Conservation (phyloP, 2,113 vertebrate species). For the Turdus rufiventris region DNA sequence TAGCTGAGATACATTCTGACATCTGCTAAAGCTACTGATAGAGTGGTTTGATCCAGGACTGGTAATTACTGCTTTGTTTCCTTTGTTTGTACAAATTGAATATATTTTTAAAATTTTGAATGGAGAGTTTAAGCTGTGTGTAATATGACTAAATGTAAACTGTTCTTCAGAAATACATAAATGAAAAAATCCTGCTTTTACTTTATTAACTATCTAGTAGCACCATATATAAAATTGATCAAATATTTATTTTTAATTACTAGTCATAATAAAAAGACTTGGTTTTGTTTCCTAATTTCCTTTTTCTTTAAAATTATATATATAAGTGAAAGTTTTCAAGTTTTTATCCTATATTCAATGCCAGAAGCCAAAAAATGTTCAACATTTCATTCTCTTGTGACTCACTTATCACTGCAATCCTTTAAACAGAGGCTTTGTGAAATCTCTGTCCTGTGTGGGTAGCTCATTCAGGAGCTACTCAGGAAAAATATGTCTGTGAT, state of each 20-base stretch:
- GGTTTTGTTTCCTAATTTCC: neutral
- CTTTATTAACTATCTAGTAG: neutral
- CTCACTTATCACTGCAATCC: neutral
- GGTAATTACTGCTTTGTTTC: neutral
- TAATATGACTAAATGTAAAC: neutral
- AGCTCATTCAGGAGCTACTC: conserved; percentile 24
- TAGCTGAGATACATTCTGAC: neutral
- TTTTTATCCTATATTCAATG: neutral
- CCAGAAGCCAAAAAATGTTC: neutral
- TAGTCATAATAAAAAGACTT: neutral
- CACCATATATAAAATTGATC: neutral
- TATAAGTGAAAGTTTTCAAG: neutral
- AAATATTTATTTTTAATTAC: neutral
- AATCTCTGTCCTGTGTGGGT: neutral
- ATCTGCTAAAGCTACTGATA: neutral
- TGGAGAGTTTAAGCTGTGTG: neutral
- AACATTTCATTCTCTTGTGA: neutral
- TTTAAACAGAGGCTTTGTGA: neutral
- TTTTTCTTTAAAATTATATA: neutral
- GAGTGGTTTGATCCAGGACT: neutral
- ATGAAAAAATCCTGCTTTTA: neutral
- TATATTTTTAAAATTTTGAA: neutral
- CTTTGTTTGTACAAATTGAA: neutral
- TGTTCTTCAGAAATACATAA: neutral
- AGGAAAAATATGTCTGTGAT: conserved; percentile 10